Evolutionary conservation across 2,113 vertebrate genomes (phyloP), one percentile per base, ranked within the genome.

Genomic region (Myanophis thanlyinensis): DNA sequence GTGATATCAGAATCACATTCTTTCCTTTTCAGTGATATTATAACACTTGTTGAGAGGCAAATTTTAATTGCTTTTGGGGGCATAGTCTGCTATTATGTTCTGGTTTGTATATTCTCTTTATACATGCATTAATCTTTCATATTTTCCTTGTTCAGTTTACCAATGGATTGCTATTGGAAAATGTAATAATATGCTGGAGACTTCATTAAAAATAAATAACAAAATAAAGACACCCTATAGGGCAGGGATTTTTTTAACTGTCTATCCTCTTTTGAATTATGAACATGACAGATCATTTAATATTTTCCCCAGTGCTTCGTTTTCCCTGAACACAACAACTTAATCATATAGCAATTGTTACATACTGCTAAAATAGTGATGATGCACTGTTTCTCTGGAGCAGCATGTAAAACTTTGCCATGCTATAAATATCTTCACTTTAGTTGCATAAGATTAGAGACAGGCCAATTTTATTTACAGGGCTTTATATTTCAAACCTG

Each of bases 161-260:
- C 92, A 54, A 44, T 9, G 62, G 40, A 23, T 93, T 90, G 6
- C 0, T 0, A 40, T 85, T 95, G 91, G 73, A 90, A 22, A 94
- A 86, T 94, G 86, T 94, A 13, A 48, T 93, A 85, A 51, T 13
- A 88, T 53, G 9, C 30, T 88, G 52, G 30, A 89, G 73, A 47
- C 51, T 27, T 92, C 90, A 89, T 86, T 88, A 73, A 96, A 2
- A 90, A 94, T 91, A 73, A 22, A 89, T 86, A 91, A 35, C 53
- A 91, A 49, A 46, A 44, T 89, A 47, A 91, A 62, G 15, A 9
- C 1, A 89, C 46, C 67, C 92, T n/a, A 92, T 85, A 47, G 0
- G 90, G 3, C 20, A 91, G n/a, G 15, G n/a, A 44, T 44, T 88
- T 88, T 92, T 95, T 46, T 94, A 15, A 88, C 59, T 73, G 80